Conservation (phyloP, 2,888 invertebrate genomes). For the Eudasyphora cyanicolor region DNA sequence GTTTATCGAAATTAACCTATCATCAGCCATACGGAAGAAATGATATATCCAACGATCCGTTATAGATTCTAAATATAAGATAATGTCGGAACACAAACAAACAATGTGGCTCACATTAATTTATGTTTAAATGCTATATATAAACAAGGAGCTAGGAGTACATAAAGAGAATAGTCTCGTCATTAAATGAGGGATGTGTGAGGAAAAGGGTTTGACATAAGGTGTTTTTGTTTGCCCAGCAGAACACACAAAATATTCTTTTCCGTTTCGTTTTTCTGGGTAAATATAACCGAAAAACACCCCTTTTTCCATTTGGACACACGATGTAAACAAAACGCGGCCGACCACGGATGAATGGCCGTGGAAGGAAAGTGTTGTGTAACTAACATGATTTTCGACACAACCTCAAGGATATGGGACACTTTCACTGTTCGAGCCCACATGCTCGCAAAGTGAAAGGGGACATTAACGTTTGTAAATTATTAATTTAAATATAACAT, state of each 20-base stretch:
- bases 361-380: slow-evolving; percentile 56
- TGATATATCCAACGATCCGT: background rate
- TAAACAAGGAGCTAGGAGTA: too few relatives aligned
- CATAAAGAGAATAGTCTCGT: slow-evolving; percentile 9
- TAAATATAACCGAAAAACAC: slow-evolving; percentile 53
- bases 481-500: slow-evolving; percentile 65
- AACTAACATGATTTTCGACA: slow-evolving; percentile 59
- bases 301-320: slow-evolving; percentile 37
- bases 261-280: slow-evolving; percentile 30
- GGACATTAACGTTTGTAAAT: slow-evolving; percentile 63
- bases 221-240: slow-evolving; percentile 50
- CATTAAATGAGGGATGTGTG: slow-evolving; percentile 1
- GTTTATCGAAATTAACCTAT: background rate
- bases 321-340: background rate
- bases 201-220: slow-evolving; percentile 62
- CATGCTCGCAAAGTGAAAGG: slow-evolving; percentile 21
- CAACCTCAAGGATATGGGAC: slow-evolving; percentile 49
- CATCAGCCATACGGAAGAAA: background rate
- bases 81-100: slow-evolving; percentile 51
- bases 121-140: slow-evolving; percentile 52
- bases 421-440: slow-evolving; percentile 47
- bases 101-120: slow-evolving; percentile 59
- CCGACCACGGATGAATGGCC: background rate
- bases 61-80: slow-evolving; percentile 30
- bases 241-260: slow-evolving; percentile 21